Percentiles rank a stretch among this genome's conserved stretches.
Conservation (phyloP, 2,797 vertebrate genomes). For the Enteromius viviparus region DNA sequence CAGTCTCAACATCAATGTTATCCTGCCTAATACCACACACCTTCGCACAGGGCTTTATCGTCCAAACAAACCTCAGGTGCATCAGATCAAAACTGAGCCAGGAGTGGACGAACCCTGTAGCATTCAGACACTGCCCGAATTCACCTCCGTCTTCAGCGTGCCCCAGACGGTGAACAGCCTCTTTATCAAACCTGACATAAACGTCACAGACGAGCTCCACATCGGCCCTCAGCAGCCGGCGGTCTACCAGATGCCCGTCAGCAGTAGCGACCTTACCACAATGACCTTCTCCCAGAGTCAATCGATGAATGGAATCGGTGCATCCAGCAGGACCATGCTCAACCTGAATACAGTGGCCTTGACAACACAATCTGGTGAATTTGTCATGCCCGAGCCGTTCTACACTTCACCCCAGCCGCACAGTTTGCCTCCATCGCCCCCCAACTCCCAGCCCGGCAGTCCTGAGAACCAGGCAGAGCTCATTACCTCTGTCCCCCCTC, state of each 20-base stretch:
- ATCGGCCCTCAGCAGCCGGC: conserved; percentile 79
- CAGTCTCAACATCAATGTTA: conserved; percentile 91
- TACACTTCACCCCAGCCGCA: conserved; percentile 76
- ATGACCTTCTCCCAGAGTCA: conserved; percentile 78
- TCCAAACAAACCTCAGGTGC: conserved; percentile 69
- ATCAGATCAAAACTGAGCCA: conserved; percentile 85
- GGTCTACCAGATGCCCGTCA: conserved; percentile 85
- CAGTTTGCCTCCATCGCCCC: conserved; percentile 87
- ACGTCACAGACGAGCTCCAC: conserved; percentile 72
- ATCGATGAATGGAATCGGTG: conserved; percentile 59
- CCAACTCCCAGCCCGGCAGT: conserved; percentile 90
- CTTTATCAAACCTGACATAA: conserved; percentile 87
- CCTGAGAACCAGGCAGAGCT: conserved; percentile 85
- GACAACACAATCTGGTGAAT: conserved; percentile 65
- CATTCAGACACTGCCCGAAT: conserved; percentile 86
- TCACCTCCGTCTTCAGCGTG: conserved; percentile 91
- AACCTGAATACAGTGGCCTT: conserved; percentile 75
- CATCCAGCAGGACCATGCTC: conserved; percentile 78
- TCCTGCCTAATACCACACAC: conserved; percentile 87
- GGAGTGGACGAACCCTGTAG: conserved; percentile 78
- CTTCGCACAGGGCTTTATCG: conserved; percentile 89
- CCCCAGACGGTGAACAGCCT: conserved; percentile 84
- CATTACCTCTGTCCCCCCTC: conserved; percentile 77
- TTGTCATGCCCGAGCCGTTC: conserved; percentile 78
- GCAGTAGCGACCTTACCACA: conserved; percentile 70